Evolutionary conservation across 2,888 invertebrate genomes (phyloP).

Genomic region (Busseola fusca): DNA sequence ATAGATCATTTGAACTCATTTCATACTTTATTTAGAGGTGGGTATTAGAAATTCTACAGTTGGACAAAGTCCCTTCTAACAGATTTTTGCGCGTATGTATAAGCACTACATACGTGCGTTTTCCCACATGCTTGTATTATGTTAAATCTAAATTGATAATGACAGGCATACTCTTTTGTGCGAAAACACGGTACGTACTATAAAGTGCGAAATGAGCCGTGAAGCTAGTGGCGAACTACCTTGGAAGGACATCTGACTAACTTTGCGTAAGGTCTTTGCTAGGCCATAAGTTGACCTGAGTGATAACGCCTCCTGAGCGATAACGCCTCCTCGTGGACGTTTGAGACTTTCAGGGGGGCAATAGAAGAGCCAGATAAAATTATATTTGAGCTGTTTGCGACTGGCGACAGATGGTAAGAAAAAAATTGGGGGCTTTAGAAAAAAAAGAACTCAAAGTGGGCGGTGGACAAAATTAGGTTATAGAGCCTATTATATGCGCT

Average conservation of each 20-base stretch:
- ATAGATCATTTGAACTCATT: constrained; percentile 67
- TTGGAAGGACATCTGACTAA: neutral
- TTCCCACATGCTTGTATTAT: neutral
- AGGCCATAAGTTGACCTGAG: neutral
- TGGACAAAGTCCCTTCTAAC: neutral
- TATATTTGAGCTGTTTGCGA: neutral
- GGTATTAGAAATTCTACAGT: constrained; percentile 11
- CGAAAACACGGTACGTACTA: neutral
- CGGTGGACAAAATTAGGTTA: neutral
- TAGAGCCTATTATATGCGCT: neutral
- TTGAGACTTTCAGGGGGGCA: neutral
- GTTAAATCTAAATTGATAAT: neutral
- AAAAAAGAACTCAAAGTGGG: neutral
- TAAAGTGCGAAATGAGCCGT: neutral
- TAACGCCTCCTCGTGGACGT: neutral
- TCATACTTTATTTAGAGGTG: constrained; percentile 80
- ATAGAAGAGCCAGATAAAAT: neutral
- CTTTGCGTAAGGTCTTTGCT: neutral
- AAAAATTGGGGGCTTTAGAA: neutral
- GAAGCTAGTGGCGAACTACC: neutral
- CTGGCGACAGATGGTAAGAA: neutral
- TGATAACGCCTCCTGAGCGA: neutral
- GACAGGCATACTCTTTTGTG: neutral
- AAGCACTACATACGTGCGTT: neutral
- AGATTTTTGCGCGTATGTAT: no score